Evolutionary conservation across 2,888 invertebrate genomes (phyloP), one percentile per base, ranked within the genome.

Genomic region (Pterostichus niger): DNA sequence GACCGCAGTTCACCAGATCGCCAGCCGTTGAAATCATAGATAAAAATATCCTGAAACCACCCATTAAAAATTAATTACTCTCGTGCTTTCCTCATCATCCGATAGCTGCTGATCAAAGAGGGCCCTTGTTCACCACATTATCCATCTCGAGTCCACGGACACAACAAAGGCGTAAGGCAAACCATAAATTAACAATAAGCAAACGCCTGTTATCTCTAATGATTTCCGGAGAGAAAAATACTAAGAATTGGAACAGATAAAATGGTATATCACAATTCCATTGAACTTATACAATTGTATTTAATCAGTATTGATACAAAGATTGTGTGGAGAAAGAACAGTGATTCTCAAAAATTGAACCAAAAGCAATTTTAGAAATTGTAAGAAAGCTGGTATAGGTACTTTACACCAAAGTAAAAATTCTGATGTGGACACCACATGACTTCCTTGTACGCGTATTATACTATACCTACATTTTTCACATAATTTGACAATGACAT

Each of bases 111-210:
- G 68, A 71, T 71, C 68, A 71, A 71, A 71, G 68, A 17, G 15
- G 13, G 64, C 64, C 64, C 13, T 71, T 71, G 68, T 71, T 71
- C 44, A 44, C 68, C 44, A 44, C 68, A 64, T 24, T 10, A 68
- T 15, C 7, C 44, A 4, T n/a, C n/a, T n/a, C n/a, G 24, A 1
- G 24, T 24, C 15, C 6, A 17, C 68, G 44, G 15, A 71, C 68
- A 71, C 44, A 40, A 71, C 68, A 71, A 71, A 71, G 68, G 68
- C 68, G 68, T 71, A 71, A 71, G 68, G 40, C 17, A 44, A 71
- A 71, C 68, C 9, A 71, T 71, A 44, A 71, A 71, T 71, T 71
- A 71, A 71, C 46, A 71, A 71, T 71, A 71, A 71, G 44, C 44
- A 71, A 71, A 71, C 68, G 44, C 40, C 64, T 13, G 17, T 44